Conservation (phyloP, 2,113 vertebrate genomes). For the Orycteropus afer region DNA sequence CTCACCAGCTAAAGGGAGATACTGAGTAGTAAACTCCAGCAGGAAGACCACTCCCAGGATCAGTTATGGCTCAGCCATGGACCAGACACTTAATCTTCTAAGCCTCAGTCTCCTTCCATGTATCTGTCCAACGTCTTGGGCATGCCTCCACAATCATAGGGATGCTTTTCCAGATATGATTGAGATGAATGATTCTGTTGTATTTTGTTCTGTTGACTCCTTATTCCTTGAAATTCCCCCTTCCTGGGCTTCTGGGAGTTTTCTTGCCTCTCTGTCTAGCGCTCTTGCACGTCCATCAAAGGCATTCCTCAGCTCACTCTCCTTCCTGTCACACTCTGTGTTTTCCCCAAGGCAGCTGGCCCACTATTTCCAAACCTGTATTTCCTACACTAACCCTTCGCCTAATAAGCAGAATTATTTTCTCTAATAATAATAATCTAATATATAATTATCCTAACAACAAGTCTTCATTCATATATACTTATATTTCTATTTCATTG, state of each 20-base stretch:
- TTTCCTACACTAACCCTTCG: neutral
- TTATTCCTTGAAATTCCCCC: neutral
- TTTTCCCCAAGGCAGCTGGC: neutral
- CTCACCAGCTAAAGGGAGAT: neutral
- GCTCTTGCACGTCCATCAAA: neutral
- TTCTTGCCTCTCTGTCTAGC: neutral
- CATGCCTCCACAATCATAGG: neutral
- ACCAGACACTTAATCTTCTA: neutral
- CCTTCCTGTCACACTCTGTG: neutral
- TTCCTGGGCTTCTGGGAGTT: neutral
- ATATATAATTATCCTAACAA: neutral
- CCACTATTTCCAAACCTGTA: neutral
- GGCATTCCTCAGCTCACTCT: neutral
- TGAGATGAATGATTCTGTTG: neutral
- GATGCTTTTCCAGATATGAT: neutral
- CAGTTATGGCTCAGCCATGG: neutral
- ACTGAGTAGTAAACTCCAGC: neutral
- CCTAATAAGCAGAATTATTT: neutral
- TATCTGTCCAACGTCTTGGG: neutral
- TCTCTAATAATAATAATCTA: neutral
- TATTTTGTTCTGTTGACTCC: neutral
- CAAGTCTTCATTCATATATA: neutral
- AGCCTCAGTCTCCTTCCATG: neutral
- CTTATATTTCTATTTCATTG: neutral
- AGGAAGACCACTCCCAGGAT: neutral